Conservation (phyloP, 1,140 invertebrate species). For the Choristoneura fumiferana region DNA sequence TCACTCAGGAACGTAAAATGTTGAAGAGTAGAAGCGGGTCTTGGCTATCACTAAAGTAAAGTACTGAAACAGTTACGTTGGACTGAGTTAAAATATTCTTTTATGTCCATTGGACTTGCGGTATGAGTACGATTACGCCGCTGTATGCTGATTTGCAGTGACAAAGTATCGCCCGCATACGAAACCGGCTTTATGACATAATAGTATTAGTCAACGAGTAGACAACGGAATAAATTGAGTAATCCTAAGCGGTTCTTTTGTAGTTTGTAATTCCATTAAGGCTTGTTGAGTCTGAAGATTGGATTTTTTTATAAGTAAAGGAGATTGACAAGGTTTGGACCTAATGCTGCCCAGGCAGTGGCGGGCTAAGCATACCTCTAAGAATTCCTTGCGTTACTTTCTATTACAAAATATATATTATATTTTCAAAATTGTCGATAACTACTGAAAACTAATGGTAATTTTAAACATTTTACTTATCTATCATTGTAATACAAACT, state of each 20-base stretch:
- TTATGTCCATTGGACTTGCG: background rate
- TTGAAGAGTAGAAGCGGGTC: too few relatives aligned
- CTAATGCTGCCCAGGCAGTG: too few relatives aligned
- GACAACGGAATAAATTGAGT: constrained; percentile 1
- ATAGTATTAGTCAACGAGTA: background rate
- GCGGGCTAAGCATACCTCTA: too few relatives aligned
- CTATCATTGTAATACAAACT: too few relatives aligned
- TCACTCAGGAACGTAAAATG: too few relatives aligned
- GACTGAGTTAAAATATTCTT: background rate
- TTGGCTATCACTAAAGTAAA: background rate
- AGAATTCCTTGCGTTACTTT: too few relatives aligned
- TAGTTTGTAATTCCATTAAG: background rate
- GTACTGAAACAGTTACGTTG: background rate
- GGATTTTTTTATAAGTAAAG: too few relatives aligned
- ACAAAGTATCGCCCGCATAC: constrained; percentile 4
- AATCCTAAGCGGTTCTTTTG: constrained; percentile 2
- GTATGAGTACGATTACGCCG: background rate
- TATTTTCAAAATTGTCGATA: too few relatives aligned
- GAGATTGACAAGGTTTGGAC: too few relatives aligned
- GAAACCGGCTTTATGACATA: constrained; percentile 8
- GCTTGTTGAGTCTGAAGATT: background rate
- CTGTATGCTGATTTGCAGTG: constrained; percentile 1
- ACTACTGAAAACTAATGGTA: too few relatives aligned
- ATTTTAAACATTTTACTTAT: too few relatives aligned
- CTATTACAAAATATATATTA: too few relatives aligned